Evolutionary conservation across 2,797 vertebrate species (phyloP), one percentile per base, ranked within the genome.

Genomic region (Trachurus trachurus): DNA sequence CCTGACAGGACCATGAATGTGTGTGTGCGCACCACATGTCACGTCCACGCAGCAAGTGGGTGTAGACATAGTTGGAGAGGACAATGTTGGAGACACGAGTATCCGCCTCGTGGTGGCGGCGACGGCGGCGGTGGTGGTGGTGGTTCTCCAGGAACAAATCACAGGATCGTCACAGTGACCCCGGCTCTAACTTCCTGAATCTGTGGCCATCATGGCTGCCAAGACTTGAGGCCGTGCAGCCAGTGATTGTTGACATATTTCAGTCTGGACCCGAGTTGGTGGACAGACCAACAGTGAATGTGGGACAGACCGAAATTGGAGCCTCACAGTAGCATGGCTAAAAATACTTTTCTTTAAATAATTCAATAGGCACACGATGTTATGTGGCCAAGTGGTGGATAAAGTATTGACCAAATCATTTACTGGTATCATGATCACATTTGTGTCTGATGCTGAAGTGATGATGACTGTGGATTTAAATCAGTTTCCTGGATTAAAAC

Each of bases 271-370:
- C 19, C 37, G 50, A 22, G n/a, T 12, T 12, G 49, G 64, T 40
- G 50, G 37, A 22, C 64, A 42, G 21, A 66, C 49, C 15, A 10
- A 8, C 50, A 17, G 6, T 56, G 31, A 42, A 8, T 44, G 52
- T 54, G 19, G 52, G 61, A 63, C 42, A 62, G 22, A 62, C 60
- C 2, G 42, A 44, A 42, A 62, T 9, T 62, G 42, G 60, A 62
- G 60, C 60, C 50, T 66, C 50, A 66, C 15, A 67, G 52, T 29
- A 56, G 52, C 3, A 2, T 56, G 39, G 52, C 52, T 67, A 44
- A 67, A 67, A 44, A 68, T 68, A 45, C 17, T 63, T 47, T 8
- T 44, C 44, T 42, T 57, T 15, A 67, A 67, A 66, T 66, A 68
- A 68, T 57, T 68, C 11, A 57, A 13, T 31, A 19, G 34, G 66